Evolutionary conservation across 2,113 vertebrate species (phyloP).

Genomic region (Chaetodon auriga): DNA sequence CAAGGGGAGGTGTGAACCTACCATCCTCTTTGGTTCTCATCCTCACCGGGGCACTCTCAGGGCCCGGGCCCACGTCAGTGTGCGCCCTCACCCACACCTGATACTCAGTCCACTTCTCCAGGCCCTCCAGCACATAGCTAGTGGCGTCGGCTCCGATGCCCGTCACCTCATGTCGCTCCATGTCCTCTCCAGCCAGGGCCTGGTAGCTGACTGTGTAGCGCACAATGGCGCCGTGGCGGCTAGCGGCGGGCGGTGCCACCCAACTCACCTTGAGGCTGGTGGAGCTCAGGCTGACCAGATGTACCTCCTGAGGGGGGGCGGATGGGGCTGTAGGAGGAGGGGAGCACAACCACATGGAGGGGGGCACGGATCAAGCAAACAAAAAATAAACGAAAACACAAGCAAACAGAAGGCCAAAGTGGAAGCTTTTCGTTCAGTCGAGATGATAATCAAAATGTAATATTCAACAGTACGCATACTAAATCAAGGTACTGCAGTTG

Average conservation of each 20-base stretch:
- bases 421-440: conserved; percentile 67
- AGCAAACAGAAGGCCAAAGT: conserved; percentile 64
- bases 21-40: conserved; percentile 97
- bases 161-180: conserved; percentile 90
- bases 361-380: conserved; percentile 91
- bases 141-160: conserved; percentile 90
- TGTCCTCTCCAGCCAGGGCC: conserved; percentile 93
- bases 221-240: conserved; percentile 95
- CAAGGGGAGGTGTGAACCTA: conserved; percentile 82
- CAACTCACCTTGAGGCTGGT: conserved; percentile 99
- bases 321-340: conserved; percentile 90
- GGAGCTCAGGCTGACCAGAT: conserved; percentile 93
- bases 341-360: conserved; percentile 76
- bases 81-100: conserved; percentile 98
- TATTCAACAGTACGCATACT: conserved; percentile 6
- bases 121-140: conserved; percentile 93
- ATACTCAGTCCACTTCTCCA: conserved; percentile 99
- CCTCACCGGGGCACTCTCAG: conserved; percentile 91
- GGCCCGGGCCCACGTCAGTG: conserved; percentile 96
- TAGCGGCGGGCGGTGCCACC: conserved; percentile 95
- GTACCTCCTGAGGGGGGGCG: conserved; percentile 96
- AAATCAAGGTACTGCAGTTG: not conserved
- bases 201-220: conserved; percentile 96
- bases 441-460: conserved; percentile 2
- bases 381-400: conserved; percentile 55